phyloP scores from a whole-genome alignment of 2,888 invertebrate genomes.

The Drosophila affinis region DNA sequence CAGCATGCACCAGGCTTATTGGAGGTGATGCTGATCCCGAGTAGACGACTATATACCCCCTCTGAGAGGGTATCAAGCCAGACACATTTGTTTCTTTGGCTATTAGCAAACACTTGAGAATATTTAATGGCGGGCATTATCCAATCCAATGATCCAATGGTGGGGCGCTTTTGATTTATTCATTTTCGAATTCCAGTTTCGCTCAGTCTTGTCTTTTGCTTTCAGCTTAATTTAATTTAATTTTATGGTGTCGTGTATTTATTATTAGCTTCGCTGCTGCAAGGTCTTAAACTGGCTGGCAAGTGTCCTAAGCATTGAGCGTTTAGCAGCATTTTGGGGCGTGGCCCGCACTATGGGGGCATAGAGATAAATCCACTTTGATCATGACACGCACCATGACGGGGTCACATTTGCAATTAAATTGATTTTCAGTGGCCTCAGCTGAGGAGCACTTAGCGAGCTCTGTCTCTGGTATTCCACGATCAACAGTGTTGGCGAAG shows the following conservation, averaged over 20 bases:
- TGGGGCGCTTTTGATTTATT: slow-evolving; percentile 27
- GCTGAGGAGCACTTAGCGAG: no score
- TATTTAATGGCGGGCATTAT: slow-evolving; percentile 21
- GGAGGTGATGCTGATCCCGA: background rate
- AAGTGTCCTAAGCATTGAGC: slow-evolving; percentile 21
- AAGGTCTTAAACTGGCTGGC: slow-evolving; percentile 27
- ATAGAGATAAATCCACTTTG: slow-evolving; percentile 12
- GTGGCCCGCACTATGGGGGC: slow-evolving; percentile 10
- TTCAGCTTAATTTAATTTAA: slow-evolving; percentile 18
- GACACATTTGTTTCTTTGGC: slow-evolving; percentile 15
- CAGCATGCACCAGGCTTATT: background rate
- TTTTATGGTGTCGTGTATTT: slow-evolving; percentile 52
- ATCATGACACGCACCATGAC: slow-evolving; percentile 27
- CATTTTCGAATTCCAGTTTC: slow-evolving; percentile 35
- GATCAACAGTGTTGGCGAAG: background rate
- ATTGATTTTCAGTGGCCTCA: slow-evolving; percentile 1
- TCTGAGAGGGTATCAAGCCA: background rate
- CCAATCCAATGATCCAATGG: slow-evolving; percentile 14
- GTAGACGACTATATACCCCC: no score
- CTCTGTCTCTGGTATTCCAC: no score
- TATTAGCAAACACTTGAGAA: slow-evolving; percentile 26
- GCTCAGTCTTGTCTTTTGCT: slow-evolving; percentile 7
- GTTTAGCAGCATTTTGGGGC: slow-evolving; percentile 7
- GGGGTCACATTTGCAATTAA: slow-evolving; percentile 36
- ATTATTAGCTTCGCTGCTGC: slow-evolving; percentile 27